Evolutionary conservation across 2,797 vertebrate species (phyloP), one percentile per base, ranked within the genome.

Genomic region (Clarias pachynema): DNA sequence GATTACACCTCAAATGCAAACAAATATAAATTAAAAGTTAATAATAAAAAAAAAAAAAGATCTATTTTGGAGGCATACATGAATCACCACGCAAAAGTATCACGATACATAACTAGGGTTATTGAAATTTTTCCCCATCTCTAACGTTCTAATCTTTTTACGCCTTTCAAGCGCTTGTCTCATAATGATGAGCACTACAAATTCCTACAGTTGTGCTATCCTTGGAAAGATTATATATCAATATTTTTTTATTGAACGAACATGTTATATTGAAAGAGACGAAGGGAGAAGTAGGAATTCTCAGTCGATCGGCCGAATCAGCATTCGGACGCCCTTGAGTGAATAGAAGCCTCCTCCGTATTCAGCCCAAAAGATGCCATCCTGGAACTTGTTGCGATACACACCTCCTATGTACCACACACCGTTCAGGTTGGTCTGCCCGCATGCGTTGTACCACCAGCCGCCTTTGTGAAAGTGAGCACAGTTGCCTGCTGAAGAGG

Each of bases 381-480:
- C 98, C 91, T 99, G 98, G 90, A 99, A 81, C 0, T 97, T 97
- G 89, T 97, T 99, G 81, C 98, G 97, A 90, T 99, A 99, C 66
- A 99, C 97, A 0, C 98, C 98, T 24, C 98, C 98, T 0, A 95
- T 95, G 89, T 99, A 99, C 98, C 98, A 99, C 29, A 99, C 97
- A 2, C 98, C 98, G 0, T 99, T 99, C 77, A 99, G 97, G 87
- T 99, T 99, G 78, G 96, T 95, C 89, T 99, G 98, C 59, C 98
- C 98, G 0, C 98, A 99, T 0, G 97, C 95, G 0, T 98, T 99
- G 90, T 99, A 99, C 98, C 98, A 99, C 98, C 98, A 99, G 86
- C 98, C 98, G 81, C 97, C 98, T 90, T 99, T 99, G 88, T 99
- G 97, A 93, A 99, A 99, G 88, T 99, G 97, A 59, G 98, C 98